Conservation (phyloP, 2,113 vertebrate genomes). For the Archocentrus centrarchus region DNA sequence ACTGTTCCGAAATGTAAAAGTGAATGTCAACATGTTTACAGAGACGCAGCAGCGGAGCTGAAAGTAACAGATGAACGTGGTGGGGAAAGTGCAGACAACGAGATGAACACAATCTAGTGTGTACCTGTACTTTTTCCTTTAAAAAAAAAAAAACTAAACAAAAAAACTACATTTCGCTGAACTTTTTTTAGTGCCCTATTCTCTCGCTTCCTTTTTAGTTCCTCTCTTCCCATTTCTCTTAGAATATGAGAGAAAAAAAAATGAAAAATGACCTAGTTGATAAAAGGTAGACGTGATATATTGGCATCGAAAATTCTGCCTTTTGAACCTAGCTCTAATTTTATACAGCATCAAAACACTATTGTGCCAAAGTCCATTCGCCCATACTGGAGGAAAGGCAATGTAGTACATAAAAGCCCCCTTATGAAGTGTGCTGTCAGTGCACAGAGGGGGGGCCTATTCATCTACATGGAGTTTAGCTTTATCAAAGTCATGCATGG, state of each 20-base stretch:
- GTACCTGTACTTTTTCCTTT: neutral
- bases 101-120: neutral
- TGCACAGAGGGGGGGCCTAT: conserved; percentile 32
- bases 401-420: conserved; percentile 29
- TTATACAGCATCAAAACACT: conserved; percentile 45
- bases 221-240: neutral
- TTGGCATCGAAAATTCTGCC: conserved; percentile 3
- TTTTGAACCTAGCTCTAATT: conserved; percentile 57
- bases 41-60: neutral
- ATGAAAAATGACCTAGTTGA: conserved; percentile 55
- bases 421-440: conserved; percentile 43
- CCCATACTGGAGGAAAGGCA: conserved; percentile 16
- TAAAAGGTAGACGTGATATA: conserved; percentile 46
- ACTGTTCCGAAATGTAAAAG: conserved; percentile 27
- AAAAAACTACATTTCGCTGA: neutral
- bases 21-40: conserved; percentile 32
- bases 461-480: conserved; percentile 55
- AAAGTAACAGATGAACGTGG: conserved; percentile 2
- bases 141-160: too few relatives aligned
- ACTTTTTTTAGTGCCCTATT: neutral
- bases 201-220: neutral
- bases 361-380: conserved; percentile 34
- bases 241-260: neutral
- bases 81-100: neutral
- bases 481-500: conserved; percentile 68